Conservation (phyloP, 1,140 invertebrate genomes). For the Druon quercuslanigerum region DNA sequence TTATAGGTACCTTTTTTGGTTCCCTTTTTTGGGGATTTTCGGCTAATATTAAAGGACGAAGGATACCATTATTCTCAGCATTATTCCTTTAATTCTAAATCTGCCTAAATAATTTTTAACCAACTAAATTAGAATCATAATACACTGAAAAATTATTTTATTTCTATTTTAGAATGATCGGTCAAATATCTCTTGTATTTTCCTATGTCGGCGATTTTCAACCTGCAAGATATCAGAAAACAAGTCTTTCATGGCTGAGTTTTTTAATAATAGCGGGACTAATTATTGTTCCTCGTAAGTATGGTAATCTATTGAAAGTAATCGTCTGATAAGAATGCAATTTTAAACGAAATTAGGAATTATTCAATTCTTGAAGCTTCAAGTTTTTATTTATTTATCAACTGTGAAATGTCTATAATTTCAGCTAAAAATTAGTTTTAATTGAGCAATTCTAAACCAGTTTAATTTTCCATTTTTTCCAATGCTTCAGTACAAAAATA, state of each 20-base stretch:
- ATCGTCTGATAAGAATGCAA: no score
- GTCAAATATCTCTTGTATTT: constrained; percentile 64
- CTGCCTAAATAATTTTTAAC: constrained; percentile 33
- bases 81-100: constrained; percentile 74
- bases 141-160: not conserved
- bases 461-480: no score
- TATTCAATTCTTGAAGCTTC: no score
- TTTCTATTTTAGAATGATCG: constrained; percentile 64
- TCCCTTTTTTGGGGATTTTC: constrained; percentile 79
- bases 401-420: no score
- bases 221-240: constrained; percentile 62
- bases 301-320: not conserved
- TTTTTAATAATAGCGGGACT: constrained; percentile 65
- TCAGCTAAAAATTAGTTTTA: no score
- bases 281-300: constrained; percentile 60
- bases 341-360: no score
- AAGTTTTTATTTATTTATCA: no score
- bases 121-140: not conserved
- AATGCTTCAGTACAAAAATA: no score
- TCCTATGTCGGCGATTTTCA: constrained; percentile 71
- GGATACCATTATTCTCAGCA: constrained; percentile 72
- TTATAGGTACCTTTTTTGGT: constrained; percentile 77
- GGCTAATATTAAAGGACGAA: constrained; percentile 77
- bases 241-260: constrained; percentile 67
- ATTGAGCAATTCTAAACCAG: no score